Base-by-base conservation (phyloP, 53 echinoderm and acorn worm genomes). In the Temnopleurus reevesii region DNA sequence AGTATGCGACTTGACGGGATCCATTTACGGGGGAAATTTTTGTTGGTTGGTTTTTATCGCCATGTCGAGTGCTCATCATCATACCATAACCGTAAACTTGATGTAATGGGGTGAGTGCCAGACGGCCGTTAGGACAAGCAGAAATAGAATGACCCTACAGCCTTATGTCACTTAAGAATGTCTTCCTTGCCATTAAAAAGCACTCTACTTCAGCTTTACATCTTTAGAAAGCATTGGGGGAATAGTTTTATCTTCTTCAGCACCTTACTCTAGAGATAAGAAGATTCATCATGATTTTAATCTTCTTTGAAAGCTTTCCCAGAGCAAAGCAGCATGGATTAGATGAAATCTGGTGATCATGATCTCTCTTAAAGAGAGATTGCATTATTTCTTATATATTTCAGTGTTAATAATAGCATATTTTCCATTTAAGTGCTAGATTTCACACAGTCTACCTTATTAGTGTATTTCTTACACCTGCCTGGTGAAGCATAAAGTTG, bases 1-100 rank as follows among this genome's bases (percentile, higher is more conserved):
- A 45, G 79, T 28, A 79, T 47, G 79, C 45, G 49, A 79, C 27
- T 28, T 79, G 79, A 79, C 49, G 28, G 79, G 21, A 28, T 79
- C 79, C 49, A 49, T 79, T 79, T 79, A 79, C 23, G 4, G n/a
- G 38, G 38, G 41, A 41, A 38, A 36, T 41, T 71, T 38, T 36
- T 41, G 41, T 71, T 23, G 23, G 7, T 18, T n/a, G 41, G 10
- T 38, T 66, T 4, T 18, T 21, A 38, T 38, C 41, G 4, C 30
- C 34, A 9, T 71, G 41, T 21, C 19, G 38, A n/a, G 41, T 71
- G 23, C 7, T 71, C 23, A 41, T 71, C 71, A 71, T 30, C 34
- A 56, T 21, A 56, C 56, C 56, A 63, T 63, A 3, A 41, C 71
- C 23, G 41, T 71, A 71, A 71, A 38, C 71, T 41, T 71, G 19